A percentile compares a stretch with the other conserved stretches of the same genome.
These are phyloP conservation scores for Micromys minutus DNA, from an alignment of 2,113 vertebrate species.

Conservation along the genomic window DNA sequence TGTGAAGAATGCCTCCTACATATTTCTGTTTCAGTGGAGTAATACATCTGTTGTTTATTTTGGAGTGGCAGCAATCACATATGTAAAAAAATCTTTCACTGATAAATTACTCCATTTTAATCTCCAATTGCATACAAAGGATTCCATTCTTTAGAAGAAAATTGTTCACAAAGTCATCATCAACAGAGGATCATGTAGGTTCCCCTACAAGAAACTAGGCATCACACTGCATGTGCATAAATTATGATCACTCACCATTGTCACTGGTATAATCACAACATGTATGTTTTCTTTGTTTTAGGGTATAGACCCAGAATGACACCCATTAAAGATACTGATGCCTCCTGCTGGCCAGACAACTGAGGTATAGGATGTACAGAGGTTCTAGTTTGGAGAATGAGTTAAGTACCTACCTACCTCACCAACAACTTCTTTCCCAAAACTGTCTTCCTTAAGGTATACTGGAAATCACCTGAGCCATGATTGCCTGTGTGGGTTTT, in stretches of 20 bases:
- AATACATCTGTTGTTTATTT: slow-evolving; percentile 84
- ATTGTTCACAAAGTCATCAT: slow-evolving; percentile 54
- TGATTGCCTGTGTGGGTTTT: background rate
- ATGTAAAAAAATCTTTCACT: slow-evolving; percentile 81
- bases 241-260: slow-evolving; percentile 31
- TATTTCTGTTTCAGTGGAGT: slow-evolving; percentile 83
- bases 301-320: slow-evolving; percentile 10
- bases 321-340: slow-evolving; percentile 6
- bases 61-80: slow-evolving; percentile 79
- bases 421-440: background rate
- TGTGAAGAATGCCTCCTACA: slow-evolving; percentile 75
- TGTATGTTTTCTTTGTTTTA: slow-evolving; percentile 43
- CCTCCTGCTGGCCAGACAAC: slow-evolving; percentile 14
- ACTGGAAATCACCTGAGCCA: background rate
- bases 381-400: background rate
- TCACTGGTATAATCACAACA: slow-evolving; percentile 28
- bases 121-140: slow-evolving; percentile 71
- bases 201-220: slow-evolving; percentile 53
- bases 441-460: background rate
- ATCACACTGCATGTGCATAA: background rate
- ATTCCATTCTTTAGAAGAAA: slow-evolving; percentile 76
- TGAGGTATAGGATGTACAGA: slow-evolving; percentile 50
- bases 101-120: slow-evolving; percentile 79
- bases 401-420: background rate
- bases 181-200: slow-evolving; percentile 59